phyloP scores from a whole-genome alignment of 2,888 invertebrate genomes.

The Zonitis immaculata region DNA sequence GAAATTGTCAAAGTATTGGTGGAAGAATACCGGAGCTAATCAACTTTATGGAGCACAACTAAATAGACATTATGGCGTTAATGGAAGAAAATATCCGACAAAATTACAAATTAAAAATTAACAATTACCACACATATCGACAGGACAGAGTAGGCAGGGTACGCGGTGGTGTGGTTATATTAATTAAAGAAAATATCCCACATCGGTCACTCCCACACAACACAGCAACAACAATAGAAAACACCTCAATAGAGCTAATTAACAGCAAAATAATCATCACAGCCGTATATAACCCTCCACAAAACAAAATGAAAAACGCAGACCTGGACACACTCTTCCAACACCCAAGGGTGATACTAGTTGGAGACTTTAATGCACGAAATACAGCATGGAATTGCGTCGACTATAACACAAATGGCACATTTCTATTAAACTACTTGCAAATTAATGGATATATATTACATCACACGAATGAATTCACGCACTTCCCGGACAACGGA shows the following conservation, averaged over 20 bases:
- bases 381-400: too few relatives aligned
- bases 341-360: too few relatives aligned
- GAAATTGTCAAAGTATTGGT: not conserved
- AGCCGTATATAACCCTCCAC: too few relatives aligned
- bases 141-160: not conserved
- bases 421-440: too few relatives aligned
- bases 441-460: not conserved
- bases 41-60: not conserved
- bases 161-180: constrained; percentile 4
- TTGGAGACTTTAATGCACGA: too few relatives aligned
- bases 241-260: not conserved
- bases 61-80: constrained; percentile 1
- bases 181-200: not conserved
- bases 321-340: too few relatives aligned
- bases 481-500: too few relatives aligned
- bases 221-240: not conserved
- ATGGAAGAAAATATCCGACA: not conserved
- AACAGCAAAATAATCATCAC: too few relatives aligned
- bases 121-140: not conserved
- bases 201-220: not conserved
- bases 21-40: not conserved
- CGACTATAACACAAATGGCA: too few relatives aligned
- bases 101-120: not conserved
- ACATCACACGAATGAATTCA: too few relatives aligned
- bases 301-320: too few relatives aligned